Evolutionary conservation across 2,113 vertebrate species (phyloP), one percentile per base, ranked within the genome.

Genomic region (Barnardius zonarius): DNA sequence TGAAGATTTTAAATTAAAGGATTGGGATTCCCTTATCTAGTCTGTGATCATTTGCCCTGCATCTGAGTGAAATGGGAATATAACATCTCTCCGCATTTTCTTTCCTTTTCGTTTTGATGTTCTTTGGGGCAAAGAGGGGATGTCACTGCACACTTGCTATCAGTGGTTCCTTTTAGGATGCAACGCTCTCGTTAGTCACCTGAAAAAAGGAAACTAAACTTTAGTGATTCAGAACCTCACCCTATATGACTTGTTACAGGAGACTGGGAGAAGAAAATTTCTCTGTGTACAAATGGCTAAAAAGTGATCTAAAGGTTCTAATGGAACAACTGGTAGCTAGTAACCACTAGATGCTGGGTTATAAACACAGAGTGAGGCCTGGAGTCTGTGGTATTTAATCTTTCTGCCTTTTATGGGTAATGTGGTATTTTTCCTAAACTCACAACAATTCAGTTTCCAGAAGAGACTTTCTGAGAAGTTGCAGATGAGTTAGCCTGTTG

Each of bases 331-430:
- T 90, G 70, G 51, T 92, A 41, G 44, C 35, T 79, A 41, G 52
- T 41, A 77, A 37, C 25, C 4, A 3, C 16, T 70, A 12, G 25
- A 33, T 55, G 9, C 39, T 91, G 51, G 20, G 30, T 68, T 93
- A 4, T 25, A 84, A 74, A 61, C 80, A 27, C 20, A 61, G 51
- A 59, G 48, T 8, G 55, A 75, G 54, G 64, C 9, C 33, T 86
- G 62, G 49, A 84, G 57, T 63, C 48, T 35, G 46, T 78, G 80
- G 8, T 81, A 30, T 83, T 88, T 82, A 39, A 37, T 86, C 79
- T 75, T 88, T 88, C 16, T 74, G 55, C 18, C 61, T 92, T 89
- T 88, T 86, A 31, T 86, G 77, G 51, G 3, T 84, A 90, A 52
- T 5, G 17, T 2, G 39, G 61, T 84, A 48, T 93, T 91, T 94